Percentiles rank a stretch among this genome's conserved stretches.
Evolutionary conservation across 2,113 vertebrate species (phyloP).

Genomic region (Aegithalos caudatus): DNA sequence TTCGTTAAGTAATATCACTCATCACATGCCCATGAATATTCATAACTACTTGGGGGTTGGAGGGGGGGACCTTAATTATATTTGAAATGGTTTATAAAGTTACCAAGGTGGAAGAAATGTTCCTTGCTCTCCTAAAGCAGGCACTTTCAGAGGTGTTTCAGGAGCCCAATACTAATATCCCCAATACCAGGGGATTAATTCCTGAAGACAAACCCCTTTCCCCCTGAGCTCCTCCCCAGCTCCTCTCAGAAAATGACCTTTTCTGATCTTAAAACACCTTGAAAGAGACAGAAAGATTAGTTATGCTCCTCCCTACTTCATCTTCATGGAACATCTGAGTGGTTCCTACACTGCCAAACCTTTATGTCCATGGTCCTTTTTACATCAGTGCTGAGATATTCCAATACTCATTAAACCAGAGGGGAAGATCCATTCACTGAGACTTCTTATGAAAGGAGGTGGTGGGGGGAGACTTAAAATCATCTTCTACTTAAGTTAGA

Average conservation of each 20-base stretch:
- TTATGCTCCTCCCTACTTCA: background rate
- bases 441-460: background rate
- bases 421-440: background rate
- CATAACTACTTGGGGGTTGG: rapidly evolving
- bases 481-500: background rate
- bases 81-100: background rate
- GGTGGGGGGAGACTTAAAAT: background rate
- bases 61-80: background rate
- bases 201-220: background rate
- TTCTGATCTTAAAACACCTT: background rate
- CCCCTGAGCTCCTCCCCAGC: background rate
- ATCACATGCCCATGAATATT: rapidly evolving
- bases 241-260: background rate
- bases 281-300: slow-evolving; percentile 30
- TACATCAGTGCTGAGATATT: background rate
- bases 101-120: background rate
- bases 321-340: background rate
- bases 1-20: background rate
- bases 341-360: background rate
- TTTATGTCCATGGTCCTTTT: background rate
- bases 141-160: background rate
- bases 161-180: background rate
- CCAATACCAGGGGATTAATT: background rate
- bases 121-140: background rate
- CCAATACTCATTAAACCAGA: background rate